Percentiles rank a stretch among this genome's conserved stretches.
Conservation (phyloP, 2,113 vertebrate genomes). For the Leptobrachium leishanense region DNA sequence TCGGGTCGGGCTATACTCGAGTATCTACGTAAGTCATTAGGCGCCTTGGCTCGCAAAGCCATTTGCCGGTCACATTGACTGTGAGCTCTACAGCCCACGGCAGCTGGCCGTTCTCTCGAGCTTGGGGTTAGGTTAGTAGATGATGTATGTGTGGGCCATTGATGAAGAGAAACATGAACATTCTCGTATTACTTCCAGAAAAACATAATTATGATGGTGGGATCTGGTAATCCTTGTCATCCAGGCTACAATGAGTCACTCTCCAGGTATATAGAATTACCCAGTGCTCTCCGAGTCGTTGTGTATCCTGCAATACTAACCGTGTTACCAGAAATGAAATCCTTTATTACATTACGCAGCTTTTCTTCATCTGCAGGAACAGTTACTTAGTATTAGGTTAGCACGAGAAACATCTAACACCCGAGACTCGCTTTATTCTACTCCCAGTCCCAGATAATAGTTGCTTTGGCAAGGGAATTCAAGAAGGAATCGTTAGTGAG, state of each 20-base stretch:
- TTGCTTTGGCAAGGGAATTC: too few relatives aligned
- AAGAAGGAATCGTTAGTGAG: too few relatives aligned
- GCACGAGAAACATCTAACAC: neutral
- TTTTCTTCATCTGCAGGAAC: neutral
- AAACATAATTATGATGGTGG: slow-evolving; percentile 22
- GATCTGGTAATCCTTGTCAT: neutral
- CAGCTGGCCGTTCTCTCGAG: too few relatives aligned
- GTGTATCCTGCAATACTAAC: neutral
- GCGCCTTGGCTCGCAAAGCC: neutral
- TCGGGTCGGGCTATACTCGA: too few relatives aligned
- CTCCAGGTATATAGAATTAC: slow-evolving; percentile 5
- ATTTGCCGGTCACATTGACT: neutral
- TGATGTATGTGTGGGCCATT: slow-evolving; percentile 6
- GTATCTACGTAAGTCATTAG: neutral
- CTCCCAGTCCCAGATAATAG: too few relatives aligned
- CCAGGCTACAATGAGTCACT: slow-evolving; percentile 14
- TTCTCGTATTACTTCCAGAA: slow-evolving; percentile 2
- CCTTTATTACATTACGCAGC: slow-evolving; percentile 15
- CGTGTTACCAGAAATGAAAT: slow-evolving; percentile 3
- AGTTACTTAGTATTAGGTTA: neutral
- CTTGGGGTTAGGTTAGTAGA: neutral
- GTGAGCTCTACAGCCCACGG: neutral
- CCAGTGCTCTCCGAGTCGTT: neutral
- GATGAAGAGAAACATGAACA: neutral
- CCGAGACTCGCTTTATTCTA: neutral